A percentile compares a stretch with the other conserved stretches of the same genome.
These are phyloP conservation scores for Spizaetus ornatus DNA, from an alignment of 2,113 vertebrate genomes.

Conservation along the genomic window DNA sequence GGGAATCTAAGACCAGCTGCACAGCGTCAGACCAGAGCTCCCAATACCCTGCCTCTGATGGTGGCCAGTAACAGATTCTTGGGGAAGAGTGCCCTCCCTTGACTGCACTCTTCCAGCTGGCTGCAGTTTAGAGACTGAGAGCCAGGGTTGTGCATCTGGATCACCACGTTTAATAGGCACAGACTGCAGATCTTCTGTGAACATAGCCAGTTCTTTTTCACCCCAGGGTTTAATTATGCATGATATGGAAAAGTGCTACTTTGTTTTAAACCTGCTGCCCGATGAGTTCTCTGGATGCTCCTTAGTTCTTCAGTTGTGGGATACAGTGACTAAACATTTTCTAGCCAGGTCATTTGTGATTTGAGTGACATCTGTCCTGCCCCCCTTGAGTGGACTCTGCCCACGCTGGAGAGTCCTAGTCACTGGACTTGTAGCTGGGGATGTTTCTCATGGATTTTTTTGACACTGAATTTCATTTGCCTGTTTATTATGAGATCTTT, in stretches of 20 bases:
- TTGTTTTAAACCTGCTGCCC: background rate
- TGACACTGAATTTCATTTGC: background rate
- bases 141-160: background rate
- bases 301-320: background rate
- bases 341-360: background rate
- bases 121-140: background rate
- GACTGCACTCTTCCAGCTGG: background rate
- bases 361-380: background rate
- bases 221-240: background rate
- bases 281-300: background rate
- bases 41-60: background rate
- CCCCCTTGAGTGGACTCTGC: accelerated
- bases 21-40: background rate
- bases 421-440: background rate
- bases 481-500: background rate
- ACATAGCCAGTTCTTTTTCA: background rate
- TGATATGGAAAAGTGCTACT: background rate
- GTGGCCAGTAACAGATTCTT: background rate
- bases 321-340: background rate
- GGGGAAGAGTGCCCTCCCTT: background rate
- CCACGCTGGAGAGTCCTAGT: background rate
- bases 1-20: background rate
- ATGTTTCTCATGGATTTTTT: background rate
- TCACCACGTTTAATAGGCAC: background rate
- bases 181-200: background rate